These are phyloP conservation scores for Onthophagus taurus DNA, from an alignment of 1,140 invertebrate genomes.

Conservation along the genomic window DNA sequence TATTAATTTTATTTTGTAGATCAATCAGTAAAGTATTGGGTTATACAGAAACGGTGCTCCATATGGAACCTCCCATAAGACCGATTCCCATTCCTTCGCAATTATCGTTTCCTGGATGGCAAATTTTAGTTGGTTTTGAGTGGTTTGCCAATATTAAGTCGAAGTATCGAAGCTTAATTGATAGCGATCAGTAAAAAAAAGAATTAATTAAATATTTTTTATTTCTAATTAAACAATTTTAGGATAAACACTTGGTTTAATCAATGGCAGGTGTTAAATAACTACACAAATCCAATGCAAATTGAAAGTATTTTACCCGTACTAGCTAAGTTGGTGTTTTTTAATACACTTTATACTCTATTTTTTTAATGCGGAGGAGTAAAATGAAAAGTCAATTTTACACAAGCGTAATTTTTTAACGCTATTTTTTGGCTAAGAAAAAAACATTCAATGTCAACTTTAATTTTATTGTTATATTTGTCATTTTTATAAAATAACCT, in stretches of 20 bases:
- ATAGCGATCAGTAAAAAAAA: conserved; percentile 53
- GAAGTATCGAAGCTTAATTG: conserved; percentile 43
- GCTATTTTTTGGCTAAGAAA: too few relatives aligned
- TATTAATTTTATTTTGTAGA: conserved; percentile 19
- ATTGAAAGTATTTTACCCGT: conserved; percentile 47
- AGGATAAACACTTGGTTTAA: conserved; percentile 61
- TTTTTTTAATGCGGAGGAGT: too few relatives aligned
- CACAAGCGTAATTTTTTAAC: background rate
- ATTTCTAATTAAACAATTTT: conserved; percentile 29
- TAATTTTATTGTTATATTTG: too few relatives aligned
- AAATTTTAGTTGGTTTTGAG: conserved; percentile 47
- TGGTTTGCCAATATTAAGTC: conserved; percentile 47
- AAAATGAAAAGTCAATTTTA: too few relatives aligned
- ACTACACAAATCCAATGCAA: conserved; percentile 57
- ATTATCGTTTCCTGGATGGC: conserved; percentile 51
- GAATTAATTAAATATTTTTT: background rate
- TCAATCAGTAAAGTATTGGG: conserved; percentile 42
- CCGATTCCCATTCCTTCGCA: conserved; percentile 43
- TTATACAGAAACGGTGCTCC: conserved; percentile 39
- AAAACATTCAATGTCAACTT: too few relatives aligned
- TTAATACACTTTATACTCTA: too few relatives aligned
- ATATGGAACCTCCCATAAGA: conserved; percentile 36
- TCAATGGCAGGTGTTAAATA: conserved; percentile 54
- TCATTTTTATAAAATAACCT: too few relatives aligned
- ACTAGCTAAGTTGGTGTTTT: conserved; percentile 49